Evolutionary conservation across 2,113 vertebrate species (phyloP), one percentile per base, ranked within the genome.

Genomic region (Octodon degus): DNA sequence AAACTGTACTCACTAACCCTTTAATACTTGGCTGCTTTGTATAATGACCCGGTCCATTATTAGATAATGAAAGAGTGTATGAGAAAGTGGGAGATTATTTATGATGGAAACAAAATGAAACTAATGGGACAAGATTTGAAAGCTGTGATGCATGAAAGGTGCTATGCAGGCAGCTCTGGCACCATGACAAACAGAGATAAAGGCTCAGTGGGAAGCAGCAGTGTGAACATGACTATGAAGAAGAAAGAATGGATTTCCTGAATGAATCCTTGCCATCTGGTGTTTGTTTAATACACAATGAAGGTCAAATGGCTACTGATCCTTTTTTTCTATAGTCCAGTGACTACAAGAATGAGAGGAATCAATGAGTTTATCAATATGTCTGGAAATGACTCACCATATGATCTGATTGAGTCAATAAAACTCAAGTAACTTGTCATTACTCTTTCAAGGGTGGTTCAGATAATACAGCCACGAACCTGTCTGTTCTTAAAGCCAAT

Each of bases 231-330:
- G 98, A 98, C 98, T 98, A 98, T 98, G 98, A 98, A 98, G 98
- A 98, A 98, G 98, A 98, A 98, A 99, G 99, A 99, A 99, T 99
- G 98, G 98, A 98, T 98, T 98, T 98, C 97, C 98, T 99, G 98
- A 98, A 99, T 98, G 98, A 99, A 99, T 99, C 98, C 98, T 98
- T 98, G 98, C 99, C 99, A 99, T 99, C 99, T 99, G 99, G 98
- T 99, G 99, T 99, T 99, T 99, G 99, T 99, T 99, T 99, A 99
- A 99, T 98, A 99, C 98, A 99, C 98, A 99, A 98, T 99, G 98
- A 99, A 99, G 99, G 99, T 99, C 99, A 99, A 99, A 99, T 98
- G 98, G 98, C 98, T 99, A 99, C 98, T 98, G 98, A 99, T 99
- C 98, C 98, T 98, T 98, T 99, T 43, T 98, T 98, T 98, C 98